Evolutionary conservation across 2,113 vertebrate genomes (phyloP), one percentile per base, ranked within the genome.

Genomic region (Etia nguti): DNA sequence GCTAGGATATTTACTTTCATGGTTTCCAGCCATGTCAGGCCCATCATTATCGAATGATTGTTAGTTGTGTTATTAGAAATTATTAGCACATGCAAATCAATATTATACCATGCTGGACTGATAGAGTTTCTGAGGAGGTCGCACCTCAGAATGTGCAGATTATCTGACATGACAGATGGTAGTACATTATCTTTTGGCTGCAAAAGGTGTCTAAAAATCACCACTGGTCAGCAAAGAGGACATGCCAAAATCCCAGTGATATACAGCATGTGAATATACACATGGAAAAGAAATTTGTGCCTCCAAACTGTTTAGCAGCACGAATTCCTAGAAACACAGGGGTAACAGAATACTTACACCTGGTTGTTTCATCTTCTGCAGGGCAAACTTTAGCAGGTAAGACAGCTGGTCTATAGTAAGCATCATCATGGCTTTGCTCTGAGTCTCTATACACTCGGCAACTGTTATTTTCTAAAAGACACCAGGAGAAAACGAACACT

Each of bases 341-440:
- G 80, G 13, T 81, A 60, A 79, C 52, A 79, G 90, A 88, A 88
- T 92, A 95, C 98, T 98, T 98, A 99, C 98, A 97, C 98, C 98
- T 86, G 98, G 98, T 94, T 99, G 98, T 93, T 99, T 99, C 98
- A 99, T 99, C 97, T 99, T 99, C 96, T 99, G 98, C 94, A 99
- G 97, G 94, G 98, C 98, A 96, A 99, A 99, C 97, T 99, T 99
- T 90, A 99, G 98, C 93, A 99, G 97, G 96, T 99, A 99, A 41
- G 98, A 99, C 83, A 99, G 96, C 96, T 99, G 98, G 92, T 99
- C 98, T 36, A 98, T 97, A 88, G 97, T 99, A 84, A 99, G 97
- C 98, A 99, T 99, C 87, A 97, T 99, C 98, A 99, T 99, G 92
- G 98, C 98, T 96, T 99, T 99, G 96, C 98, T 99, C 95, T 99